These are phyloP conservation scores for Chanos chanos DNA, from an alignment of 2,797 vertebrate species.

Conservation along the genomic window DNA sequence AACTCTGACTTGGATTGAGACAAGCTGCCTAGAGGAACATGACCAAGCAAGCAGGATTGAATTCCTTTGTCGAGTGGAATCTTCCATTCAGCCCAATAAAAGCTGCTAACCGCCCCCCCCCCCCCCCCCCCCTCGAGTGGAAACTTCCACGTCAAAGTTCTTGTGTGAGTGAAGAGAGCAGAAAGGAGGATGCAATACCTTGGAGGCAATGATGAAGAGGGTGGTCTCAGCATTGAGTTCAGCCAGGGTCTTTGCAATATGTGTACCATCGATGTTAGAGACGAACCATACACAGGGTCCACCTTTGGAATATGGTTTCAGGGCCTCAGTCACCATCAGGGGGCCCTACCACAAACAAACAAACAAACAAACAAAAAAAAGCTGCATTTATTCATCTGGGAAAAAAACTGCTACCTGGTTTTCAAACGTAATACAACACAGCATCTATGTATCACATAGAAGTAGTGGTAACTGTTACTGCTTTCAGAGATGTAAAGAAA, in stretches of 20 bases:
- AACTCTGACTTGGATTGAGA: too few relatives aligned
- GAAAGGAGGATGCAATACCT: too few relatives aligned
- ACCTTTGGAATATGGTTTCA: conserved; percentile 88
- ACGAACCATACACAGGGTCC: conserved; percentile 95
- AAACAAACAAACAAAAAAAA: neutral
- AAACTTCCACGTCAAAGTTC: too few relatives aligned
- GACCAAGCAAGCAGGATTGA: neutral
- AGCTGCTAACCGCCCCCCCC: too few relatives aligned
- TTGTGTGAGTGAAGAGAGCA: too few relatives aligned
- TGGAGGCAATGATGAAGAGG: conserved; percentile 93
- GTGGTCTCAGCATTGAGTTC: conserved; percentile 84
- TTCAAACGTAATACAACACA: too few relatives aligned
- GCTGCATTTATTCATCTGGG: neutral
- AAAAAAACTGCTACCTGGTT: neutral
- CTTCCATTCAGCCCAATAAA: neutral
- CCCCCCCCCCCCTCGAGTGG: too few relatives aligned
- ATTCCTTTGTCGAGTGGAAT: neutral
- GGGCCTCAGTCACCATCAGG: conserved; percentile 94
- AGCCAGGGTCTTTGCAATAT: conserved; percentile 90
- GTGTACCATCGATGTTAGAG: conserved; percentile 96
- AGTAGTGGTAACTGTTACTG: too few relatives aligned
- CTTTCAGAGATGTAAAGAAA: too few relatives aligned
- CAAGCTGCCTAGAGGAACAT: neutral
- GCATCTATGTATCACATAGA: too few relatives aligned
- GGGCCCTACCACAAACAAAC: conserved; percentile 76